These are phyloP conservation scores for Ciconia maguari DNA, from an alignment of 2,113 vertebrate species.

Conservation along the genomic window DNA sequence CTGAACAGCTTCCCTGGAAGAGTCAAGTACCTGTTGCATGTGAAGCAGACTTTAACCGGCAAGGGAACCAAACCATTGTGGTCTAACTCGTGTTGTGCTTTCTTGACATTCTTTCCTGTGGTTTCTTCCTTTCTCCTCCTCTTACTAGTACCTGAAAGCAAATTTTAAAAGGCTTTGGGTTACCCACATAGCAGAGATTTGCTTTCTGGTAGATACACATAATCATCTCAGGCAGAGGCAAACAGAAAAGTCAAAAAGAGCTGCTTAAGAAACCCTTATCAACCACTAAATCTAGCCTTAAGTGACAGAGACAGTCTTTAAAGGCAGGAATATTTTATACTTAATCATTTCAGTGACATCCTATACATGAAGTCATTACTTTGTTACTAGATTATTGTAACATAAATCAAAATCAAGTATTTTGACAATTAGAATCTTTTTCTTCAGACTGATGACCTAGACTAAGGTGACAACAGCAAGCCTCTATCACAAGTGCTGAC, in stretches of 20 bases:
- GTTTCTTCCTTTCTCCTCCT: slow-evolving; percentile 93
- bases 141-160: slow-evolving; percentile 92
- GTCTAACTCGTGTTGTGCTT: slow-evolving; percentile 94
- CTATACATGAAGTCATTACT: not conserved
- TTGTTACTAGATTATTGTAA: not conserved
- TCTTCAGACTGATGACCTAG: not conserved
- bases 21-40: slow-evolving; percentile 87
- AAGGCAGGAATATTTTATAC: not conserved
- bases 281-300: not conserved
- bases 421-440: not conserved
- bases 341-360: not conserved
- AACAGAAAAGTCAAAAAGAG: not conserved
- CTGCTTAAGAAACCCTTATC: not conserved
- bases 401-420: not conserved
- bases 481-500: not conserved
- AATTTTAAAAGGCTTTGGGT: not conserved
- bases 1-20: not conserved
- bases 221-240: not conserved
- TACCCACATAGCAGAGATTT: not conserved
- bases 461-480: not conserved
- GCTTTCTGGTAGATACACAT: not conserved
- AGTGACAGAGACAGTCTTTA: not conserved
- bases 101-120: slow-evolving; percentile 91
- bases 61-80: slow-evolving; percentile 94
- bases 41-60: slow-evolving; percentile 95